phyloP scores from a whole-genome alignment of 1,140 invertebrate genomes.

The Harpegnathos saltator region DNA sequence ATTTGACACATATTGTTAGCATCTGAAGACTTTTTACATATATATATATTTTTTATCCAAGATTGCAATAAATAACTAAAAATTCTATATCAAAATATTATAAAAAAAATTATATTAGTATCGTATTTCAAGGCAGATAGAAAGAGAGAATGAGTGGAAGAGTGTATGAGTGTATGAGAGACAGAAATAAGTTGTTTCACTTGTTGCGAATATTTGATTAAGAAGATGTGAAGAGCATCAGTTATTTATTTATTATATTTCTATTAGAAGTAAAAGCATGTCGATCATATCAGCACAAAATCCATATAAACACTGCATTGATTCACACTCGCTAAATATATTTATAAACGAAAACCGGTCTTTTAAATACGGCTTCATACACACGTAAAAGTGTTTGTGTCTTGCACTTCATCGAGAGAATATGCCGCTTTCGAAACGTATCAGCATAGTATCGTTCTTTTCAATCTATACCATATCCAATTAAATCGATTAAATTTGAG shows the following conservation, averaged over 20 bases:
- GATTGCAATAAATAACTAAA: constrained; percentile 1
- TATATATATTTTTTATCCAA: not conserved
- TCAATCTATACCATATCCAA: not conserved
- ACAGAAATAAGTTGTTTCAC: not conserved
- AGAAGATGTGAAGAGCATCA: not conserved
- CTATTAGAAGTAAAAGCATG: constrained; percentile 15
- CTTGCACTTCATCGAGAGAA: not conserved
- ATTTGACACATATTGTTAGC: not conserved
- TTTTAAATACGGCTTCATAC: not conserved
- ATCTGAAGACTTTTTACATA: no score
- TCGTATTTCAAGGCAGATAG: not conserved
- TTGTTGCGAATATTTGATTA: constrained; percentile 24
- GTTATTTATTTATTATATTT: not conserved
- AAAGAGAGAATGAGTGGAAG: not conserved
- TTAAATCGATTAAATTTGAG: not conserved
- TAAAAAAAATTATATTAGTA: not conserved
- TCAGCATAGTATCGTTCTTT: not conserved
- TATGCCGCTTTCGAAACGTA: no score
- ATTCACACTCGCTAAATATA: constrained; percentile 9
- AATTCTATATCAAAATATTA: not conserved
- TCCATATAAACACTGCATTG: constrained; percentile 28
- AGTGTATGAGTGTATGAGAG: no score
- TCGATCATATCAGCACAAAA: constrained; percentile 23
- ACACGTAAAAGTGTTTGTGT: not conserved
- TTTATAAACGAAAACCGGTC: not conserved